A percentile compares a stretch with the other conserved stretches of the same genome.
Evolutionary conservation across 2,113 vertebrate species (phyloP).

Genomic region (Trematomus loennbergii): DNA sequence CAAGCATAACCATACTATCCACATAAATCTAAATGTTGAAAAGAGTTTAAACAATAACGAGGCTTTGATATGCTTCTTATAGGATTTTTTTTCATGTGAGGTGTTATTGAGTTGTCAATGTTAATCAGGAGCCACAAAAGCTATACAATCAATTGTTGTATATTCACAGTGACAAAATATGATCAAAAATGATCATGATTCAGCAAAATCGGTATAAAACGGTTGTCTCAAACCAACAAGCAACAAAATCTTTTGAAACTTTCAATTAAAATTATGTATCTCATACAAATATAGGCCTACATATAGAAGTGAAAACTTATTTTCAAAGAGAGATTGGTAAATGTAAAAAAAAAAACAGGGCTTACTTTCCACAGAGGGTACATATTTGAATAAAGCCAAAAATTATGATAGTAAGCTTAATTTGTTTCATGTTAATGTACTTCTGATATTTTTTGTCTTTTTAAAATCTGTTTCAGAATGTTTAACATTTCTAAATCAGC

Average conservation of each 20-base stretch:
- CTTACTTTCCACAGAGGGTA: neutral
- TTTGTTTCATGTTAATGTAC: neutral
- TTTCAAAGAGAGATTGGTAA: no score
- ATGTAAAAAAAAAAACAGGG: neutral
- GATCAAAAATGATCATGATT: neutral
- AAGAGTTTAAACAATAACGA: neutral
- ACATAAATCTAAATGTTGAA: conserved; percentile 5
- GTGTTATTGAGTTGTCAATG: no score
- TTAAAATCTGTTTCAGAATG: no score
- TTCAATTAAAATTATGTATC: neutral
- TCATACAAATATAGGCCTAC: neutral
- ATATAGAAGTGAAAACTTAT: no score
- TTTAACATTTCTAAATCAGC: neutral
- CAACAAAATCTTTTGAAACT: neutral
- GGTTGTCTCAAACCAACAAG: neutral
- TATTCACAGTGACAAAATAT: neutral
- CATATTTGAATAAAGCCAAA: neutral
- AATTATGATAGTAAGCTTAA: neutral
- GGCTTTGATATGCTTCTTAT: neutral
- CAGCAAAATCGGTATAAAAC: neutral
- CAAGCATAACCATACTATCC: conserved; percentile 1
- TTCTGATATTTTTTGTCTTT: neutral
- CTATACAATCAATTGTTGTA: neutral
- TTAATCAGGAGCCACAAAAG: neutral
- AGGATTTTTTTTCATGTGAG: no score